A percentile compares a stretch with the other conserved stretches of the same genome.
These are phyloP conservation scores for Araneus ventricosus DNA, from an alignment of 1,140 invertebrate genomes.

Conservation along the genomic window DNA sequence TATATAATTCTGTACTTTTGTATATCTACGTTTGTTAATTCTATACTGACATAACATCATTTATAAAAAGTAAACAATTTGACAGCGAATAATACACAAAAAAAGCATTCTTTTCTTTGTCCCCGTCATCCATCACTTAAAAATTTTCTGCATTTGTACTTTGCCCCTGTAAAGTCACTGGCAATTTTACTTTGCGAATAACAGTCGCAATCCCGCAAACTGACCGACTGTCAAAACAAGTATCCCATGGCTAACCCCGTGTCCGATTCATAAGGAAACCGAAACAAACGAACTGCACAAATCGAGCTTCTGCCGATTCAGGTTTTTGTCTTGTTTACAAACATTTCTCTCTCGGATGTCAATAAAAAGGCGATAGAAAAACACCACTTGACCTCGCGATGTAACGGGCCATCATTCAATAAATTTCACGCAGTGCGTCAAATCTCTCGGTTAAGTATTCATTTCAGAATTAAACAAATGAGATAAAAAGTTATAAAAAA, in stretches of 20 bases:
- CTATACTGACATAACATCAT: too few species aligned
- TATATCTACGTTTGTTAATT: too few species aligned
- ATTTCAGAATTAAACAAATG: neutral
- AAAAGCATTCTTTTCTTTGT: too few species aligned
- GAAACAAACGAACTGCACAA: neutral
- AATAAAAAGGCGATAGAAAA: conserved; percentile 7
- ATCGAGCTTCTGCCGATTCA: neutral
- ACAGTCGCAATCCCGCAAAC: neutral
- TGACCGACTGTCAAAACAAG: conserved; percentile 5
- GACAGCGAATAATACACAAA: too few species aligned
- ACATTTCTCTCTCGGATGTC: neutral
- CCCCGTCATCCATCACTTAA: neutral
- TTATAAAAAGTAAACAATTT: too few species aligned
- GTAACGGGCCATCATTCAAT: conserved; percentile 18
- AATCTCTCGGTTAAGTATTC: conserved; percentile 1
- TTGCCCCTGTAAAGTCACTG: too few species aligned
- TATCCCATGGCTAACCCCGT: neutral
- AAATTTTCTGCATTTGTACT: neutral
- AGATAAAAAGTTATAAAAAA: neutral
- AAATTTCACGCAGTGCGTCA: conserved; percentile 54
- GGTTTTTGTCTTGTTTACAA: conserved; percentile 33
- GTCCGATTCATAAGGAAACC: neutral
- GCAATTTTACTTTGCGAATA: too few species aligned
- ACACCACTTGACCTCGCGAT: conserved; percentile 18
- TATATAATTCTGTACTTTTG: too few species aligned